Evolutionary conservation across 2,113 vertebrate genomes (phyloP).

Genomic region (Patagioenas fasciata): DNA sequence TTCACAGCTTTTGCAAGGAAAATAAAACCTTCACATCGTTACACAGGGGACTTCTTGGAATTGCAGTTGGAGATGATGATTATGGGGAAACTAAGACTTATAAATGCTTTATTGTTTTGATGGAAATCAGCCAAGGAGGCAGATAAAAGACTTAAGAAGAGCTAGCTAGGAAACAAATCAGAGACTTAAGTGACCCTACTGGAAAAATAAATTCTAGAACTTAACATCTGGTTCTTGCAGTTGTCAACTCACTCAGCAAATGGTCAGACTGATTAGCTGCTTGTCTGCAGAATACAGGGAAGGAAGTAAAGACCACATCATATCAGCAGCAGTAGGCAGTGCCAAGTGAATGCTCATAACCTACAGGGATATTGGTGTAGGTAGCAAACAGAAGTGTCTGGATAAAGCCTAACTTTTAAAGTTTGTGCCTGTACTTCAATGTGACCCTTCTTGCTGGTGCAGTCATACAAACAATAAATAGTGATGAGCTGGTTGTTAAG

Average conservation of each 20-base stretch:
- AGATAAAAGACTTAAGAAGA: slow-evolving; percentile 59
- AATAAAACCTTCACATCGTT: slow-evolving; percentile 2
- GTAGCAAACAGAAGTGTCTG: neutral
- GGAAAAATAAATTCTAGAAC: slow-evolving; percentile 59
- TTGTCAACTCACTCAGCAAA: slow-evolving; percentile 56
- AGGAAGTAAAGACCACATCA: neutral
- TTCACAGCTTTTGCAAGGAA: slow-evolving; percentile 24
- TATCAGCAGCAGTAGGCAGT: slow-evolving; percentile 10
- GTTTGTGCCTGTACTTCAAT: neutral
- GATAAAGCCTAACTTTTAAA: neutral
- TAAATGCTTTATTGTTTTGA: slow-evolving; percentile 4
- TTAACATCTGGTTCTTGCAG: slow-evolving; percentile 51
- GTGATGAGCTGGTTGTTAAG: neutral
- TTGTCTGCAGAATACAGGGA: neutral
- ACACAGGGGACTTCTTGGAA: slow-evolving; percentile 35
- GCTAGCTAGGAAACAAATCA: slow-evolving; percentile 53
- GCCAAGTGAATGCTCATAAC: neutral
- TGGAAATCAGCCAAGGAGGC: slow-evolving; percentile 41
- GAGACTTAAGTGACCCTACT: slow-evolving; percentile 39
- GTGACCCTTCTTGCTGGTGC: neutral
- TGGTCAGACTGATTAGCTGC: slow-evolving; percentile 20
- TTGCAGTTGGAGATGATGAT: slow-evolving; percentile 12
- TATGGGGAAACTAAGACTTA: slow-evolving; percentile 21
- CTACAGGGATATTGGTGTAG: neutral
- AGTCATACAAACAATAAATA: neutral